Evolutionary conservation across 1,140 invertebrate species (phyloP).

Genomic region (Trichonephila clavipes): DNA sequence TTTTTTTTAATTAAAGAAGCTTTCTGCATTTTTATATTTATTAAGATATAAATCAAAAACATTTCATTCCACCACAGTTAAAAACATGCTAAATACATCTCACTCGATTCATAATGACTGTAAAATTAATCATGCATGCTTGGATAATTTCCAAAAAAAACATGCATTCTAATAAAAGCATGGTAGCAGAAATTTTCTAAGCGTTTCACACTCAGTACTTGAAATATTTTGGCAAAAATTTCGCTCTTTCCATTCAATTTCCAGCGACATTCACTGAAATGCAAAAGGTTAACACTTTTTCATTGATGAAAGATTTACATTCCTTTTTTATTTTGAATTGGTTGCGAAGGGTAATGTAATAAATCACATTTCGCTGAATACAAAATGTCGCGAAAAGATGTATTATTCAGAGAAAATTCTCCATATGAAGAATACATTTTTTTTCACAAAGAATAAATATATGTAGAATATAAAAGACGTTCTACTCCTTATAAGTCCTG

Average conservation of each 20-base stretch:
- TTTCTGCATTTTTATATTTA: no score
- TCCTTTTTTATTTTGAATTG: not conserved
- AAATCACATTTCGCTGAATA: constrained; percentile 9
- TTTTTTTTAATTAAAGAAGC: no score
- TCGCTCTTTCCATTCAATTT: not conserved
- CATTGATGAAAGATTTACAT: not conserved
- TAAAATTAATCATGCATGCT: not conserved
- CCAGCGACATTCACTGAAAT: not conserved
- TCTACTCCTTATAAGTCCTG: not conserved
- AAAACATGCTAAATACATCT: not conserved
- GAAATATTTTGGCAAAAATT: not conserved
- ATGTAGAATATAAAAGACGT: not conserved
- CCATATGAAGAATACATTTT: not conserved
- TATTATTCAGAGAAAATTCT: constrained; percentile 16
- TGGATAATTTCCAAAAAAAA: not conserved
- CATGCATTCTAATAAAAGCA: not conserved
- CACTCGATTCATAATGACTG: not conserved
- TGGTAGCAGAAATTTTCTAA: not conserved
- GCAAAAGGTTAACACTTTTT: not conserved
- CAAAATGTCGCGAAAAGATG: not conserved
- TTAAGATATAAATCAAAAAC: no score
- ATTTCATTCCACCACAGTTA: no score
- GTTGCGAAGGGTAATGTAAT: not conserved
- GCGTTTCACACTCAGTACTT: not conserved
- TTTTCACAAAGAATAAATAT: not conserved